A percentile compares a stretch with the other conserved stretches of the same genome.
phyloP scores from a whole-genome alignment of 2,113 vertebrate genomes.

The Lepus europaeus region DNA sequence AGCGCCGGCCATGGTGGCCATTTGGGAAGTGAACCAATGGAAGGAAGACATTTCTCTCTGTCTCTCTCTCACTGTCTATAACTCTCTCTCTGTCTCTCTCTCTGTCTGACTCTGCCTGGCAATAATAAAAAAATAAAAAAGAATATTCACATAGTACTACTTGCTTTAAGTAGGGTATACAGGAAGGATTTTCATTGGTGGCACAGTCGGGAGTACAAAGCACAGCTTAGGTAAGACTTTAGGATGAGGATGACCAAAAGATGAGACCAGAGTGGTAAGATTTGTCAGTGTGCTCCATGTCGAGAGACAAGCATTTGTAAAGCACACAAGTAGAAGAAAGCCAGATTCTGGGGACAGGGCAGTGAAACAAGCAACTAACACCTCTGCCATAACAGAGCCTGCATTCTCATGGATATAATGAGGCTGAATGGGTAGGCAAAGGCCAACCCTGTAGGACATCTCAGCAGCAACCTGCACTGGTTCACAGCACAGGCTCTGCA shows the following conservation, averaged over 20 bases:
- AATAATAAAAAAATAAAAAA: not conserved
- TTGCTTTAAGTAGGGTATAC: not conserved
- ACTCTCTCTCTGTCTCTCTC: too few relatives aligned
- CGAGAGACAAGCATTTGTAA: not conserved
- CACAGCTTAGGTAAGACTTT: not conserved
- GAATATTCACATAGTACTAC: not conserved
- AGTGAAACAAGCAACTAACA: not conserved
- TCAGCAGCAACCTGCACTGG: not conserved
- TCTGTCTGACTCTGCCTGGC: too few relatives aligned
- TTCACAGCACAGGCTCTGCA: not conserved
- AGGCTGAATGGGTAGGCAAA: not conserved
- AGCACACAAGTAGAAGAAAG: not conserved
- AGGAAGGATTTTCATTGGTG: fast-evolving
- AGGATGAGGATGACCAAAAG: not conserved
- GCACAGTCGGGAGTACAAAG: not conserved
- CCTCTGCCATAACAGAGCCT: not conserved
- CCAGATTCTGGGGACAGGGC: not conserved
- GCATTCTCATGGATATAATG: not conserved
- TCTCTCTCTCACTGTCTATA: too few relatives aligned
- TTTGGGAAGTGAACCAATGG: too few relatives aligned
- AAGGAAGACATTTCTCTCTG: too few relatives aligned
- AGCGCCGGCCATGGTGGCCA: too few relatives aligned
- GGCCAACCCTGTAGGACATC: not conserved
- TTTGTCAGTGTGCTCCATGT: not conserved
- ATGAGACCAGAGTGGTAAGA: not conserved